Evolutionary conservation across 1,140 invertebrate genomes (phyloP).

Genomic region (Aleiodes sp.): DNA sequence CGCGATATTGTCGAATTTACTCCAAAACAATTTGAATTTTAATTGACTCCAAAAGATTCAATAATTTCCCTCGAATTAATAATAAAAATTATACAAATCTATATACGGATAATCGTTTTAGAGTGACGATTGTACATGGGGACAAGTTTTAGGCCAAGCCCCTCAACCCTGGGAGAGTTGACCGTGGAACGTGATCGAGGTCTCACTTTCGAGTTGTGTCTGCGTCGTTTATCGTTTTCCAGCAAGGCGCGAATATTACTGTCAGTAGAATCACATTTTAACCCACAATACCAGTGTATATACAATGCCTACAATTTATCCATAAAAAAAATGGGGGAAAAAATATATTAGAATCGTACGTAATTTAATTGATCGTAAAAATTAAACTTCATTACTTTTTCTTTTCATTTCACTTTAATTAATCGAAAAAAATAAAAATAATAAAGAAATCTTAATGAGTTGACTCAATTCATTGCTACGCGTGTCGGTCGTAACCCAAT

Average conservation of each 20-base stretch:
- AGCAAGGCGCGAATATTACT: background rate
- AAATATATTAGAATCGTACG: background rate
- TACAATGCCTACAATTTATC: too few species aligned
- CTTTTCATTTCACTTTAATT: too few species aligned
- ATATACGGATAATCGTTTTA: conserved; percentile 2
- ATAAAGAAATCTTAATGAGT: background rate
- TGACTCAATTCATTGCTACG: background rate
- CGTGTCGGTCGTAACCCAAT: background rate
- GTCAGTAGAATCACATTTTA: conserved; percentile 6
- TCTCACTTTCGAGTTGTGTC: conserved; percentile 50
- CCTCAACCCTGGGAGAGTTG: conserved; percentile 34
- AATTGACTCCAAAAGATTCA: too few species aligned
- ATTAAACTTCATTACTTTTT: background rate
- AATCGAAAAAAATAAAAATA: too few species aligned
- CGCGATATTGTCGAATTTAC: too few species aligned
- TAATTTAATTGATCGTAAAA: background rate
- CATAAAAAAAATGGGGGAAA: too few species aligned
- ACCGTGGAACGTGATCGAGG: conserved; percentile 52
- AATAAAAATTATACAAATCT: background rate
- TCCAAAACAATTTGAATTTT: too few species aligned
- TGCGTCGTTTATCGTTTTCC: conserved; percentile 31
- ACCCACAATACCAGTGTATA: too few species aligned
- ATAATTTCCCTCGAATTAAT: background rate
- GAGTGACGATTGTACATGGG: background rate
- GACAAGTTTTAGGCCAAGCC: conserved; percentile 33